Base-by-base conservation (phyloP, 2,888 invertebrate species). In the Melieria crassipennis region DNA sequence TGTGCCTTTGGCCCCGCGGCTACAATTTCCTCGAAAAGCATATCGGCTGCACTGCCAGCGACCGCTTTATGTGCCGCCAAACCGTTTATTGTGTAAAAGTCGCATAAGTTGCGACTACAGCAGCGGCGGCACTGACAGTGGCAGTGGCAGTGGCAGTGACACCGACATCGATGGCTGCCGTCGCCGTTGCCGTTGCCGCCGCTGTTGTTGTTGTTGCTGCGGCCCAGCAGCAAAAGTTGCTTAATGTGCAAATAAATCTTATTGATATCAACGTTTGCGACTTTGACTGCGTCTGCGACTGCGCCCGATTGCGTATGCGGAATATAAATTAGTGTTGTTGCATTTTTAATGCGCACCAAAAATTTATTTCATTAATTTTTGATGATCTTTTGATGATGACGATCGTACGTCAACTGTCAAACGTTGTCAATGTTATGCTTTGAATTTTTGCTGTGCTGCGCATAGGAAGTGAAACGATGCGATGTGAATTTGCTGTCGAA, bases 281-380 rank as follows among this genome's bases (percentile, higher is more conserved):
- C 13, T 42, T 16, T 57, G 57, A 16, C 42, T 4, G 30, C 42
- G 30, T 57, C 9, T 57, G 57, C 10, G 30, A 57, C 57, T 57
- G 50, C 10, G 50, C 16, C 5, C 16, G 58, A 43, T 9, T 58
- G 42, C 7, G 52, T 11, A 56, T 62, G 55, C 46, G 48, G 69
- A 69, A 69, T 69, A 69, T 69, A 69, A 69, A 69, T 69, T 55
- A 63, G 48, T 48, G 46, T 55, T 62, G 63, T 62, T 69, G 69
- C 69, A 63, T 63, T 63, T 62, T 69, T 63, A 69, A 69, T 69
- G 56, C 5, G 48, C n/a, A 45, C 47, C 69, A 30, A 70, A 69
- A 74, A 72, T 72, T 74, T 74, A 74, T 74, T 74, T 72, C 74
- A 70, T 65, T 61, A 72, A 72, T 70, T 72, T 74, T 68, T 72